Conservation (phyloP, 2,113 vertebrate species). For the Thalassoma bifasciatum region DNA sequence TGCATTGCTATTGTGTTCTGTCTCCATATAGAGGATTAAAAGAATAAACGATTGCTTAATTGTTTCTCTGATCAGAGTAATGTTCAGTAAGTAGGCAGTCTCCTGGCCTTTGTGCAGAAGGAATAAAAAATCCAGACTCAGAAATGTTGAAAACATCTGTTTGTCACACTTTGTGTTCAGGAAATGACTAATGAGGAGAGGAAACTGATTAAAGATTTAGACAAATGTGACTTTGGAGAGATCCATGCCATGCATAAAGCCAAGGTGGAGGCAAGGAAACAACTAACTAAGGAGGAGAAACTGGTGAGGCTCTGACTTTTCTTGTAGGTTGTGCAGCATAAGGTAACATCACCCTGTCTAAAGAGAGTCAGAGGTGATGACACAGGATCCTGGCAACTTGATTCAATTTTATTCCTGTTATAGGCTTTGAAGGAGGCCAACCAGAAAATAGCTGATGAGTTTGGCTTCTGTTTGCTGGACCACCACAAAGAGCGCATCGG, state of each 20-base stretch:
- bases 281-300: conserved; percentile 83
- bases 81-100: neutral
- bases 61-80: neutral
- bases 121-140: neutral
- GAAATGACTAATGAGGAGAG: conserved; percentile 83
- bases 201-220: conserved; percentile 75
- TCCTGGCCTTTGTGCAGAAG: neutral
- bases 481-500: conserved; percentile 76
- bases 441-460: conserved; percentile 79
- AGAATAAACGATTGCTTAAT: neutral
- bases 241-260: conserved; percentile 80
- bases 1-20: no score
- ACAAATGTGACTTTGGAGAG: conserved; percentile 84
- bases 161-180: conserved; percentile 53
- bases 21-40: no score
- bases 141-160: neutral
- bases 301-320: conserved; percentile 56
- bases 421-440: conserved; percentile 79
- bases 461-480: conserved; percentile 79
- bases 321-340: neutral
- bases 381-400: neutral
- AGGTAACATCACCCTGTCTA: neutral
- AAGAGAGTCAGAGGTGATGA: neutral
- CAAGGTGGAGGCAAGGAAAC: conserved; percentile 81
- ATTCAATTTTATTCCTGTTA: neutral